phyloP scores from a whole-genome alignment of 1,140 invertebrate genomes.

The Drosophila kohkoa region DNA sequence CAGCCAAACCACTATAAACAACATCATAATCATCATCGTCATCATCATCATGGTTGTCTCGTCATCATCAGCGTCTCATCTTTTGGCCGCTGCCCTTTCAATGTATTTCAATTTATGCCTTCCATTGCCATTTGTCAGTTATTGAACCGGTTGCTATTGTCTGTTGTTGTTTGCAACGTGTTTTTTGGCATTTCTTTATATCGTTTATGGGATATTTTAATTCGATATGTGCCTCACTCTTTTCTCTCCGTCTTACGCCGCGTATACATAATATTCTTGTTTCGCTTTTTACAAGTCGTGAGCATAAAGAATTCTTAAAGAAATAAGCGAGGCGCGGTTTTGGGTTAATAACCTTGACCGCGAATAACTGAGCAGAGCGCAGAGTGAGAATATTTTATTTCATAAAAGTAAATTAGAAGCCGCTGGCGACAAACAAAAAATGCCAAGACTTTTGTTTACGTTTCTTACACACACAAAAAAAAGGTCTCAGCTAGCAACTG shows the following conservation, averaged over 20 bases:
- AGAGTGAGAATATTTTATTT: conserved; percentile 31
- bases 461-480: neutral
- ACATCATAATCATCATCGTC: conserved; percentile 18
- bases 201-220: conserved; percentile 29
- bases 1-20: conserved; percentile 29
- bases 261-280: conserved; percentile 70
- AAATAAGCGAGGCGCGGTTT: conserved; percentile 41
- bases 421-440: conserved; percentile 1
- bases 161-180: conserved; percentile 20
- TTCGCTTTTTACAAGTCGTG: conserved; percentile 20
- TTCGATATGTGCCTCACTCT: conserved; percentile 34
- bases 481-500: neutral
- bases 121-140: conserved; percentile 61
- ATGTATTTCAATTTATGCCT: conserved; percentile 73
- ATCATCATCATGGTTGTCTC: neutral
- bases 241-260: conserved; percentile 20
- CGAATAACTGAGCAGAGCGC: conserved; percentile 49
- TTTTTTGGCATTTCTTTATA: conserved; percentile 35
- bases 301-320: conserved; percentile 58
- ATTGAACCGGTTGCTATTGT: conserved; percentile 71
- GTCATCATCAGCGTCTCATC: conserved; percentile 22
- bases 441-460: neutral
- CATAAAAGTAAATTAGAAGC: conserved; percentile 33
- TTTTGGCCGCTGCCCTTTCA: conserved; percentile 70
- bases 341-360: conserved; percentile 80